Evolutionary conservation across 2,113 vertebrate species (phyloP).

Genomic region (Rhinolophus ferrumequinum): DNA sequence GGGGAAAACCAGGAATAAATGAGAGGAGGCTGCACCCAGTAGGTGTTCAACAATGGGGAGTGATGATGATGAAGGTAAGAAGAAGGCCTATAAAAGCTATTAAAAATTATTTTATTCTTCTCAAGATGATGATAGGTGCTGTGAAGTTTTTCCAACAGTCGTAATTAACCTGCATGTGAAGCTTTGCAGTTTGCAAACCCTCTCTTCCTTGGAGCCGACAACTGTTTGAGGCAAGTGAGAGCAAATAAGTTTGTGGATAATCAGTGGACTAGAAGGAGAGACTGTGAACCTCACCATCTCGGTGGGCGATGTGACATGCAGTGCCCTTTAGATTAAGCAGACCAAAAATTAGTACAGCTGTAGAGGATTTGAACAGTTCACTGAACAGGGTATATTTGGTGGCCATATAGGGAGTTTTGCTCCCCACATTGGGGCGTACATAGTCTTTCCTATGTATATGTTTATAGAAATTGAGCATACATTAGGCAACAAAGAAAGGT

Average conservation of each 20-base stretch:
- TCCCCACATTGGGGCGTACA: neutral
- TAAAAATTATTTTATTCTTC: neutral
- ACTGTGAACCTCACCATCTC: rapidly evolving
- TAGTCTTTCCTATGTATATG: neutral
- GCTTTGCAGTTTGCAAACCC: neutral
- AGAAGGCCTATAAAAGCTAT: neutral
- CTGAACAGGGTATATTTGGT: neutral
- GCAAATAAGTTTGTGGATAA: neutral
- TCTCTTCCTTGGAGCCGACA: neutral
- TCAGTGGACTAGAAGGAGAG: neutral
- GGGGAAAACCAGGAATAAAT: neutral
- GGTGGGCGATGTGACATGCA: rapidly evolving
- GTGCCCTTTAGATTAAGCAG: neutral
- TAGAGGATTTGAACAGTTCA: neutral
- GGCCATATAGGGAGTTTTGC: neutral
- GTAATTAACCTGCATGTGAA: neutral
- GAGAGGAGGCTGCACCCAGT: neutral
- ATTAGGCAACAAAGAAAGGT: neutral
- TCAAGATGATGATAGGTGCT: neutral
- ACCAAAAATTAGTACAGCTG: neutral
- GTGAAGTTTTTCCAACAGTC: neutral
- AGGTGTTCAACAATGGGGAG: neutral
- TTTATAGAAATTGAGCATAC: neutral
- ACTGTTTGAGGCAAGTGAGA: neutral
- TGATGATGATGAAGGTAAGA: neutral